These are phyloP conservation scores for Brachionus asplanchnoidis DNA, from an alignment of 1,140 invertebrate genomes.

Conservation along the genomic window DNA sequence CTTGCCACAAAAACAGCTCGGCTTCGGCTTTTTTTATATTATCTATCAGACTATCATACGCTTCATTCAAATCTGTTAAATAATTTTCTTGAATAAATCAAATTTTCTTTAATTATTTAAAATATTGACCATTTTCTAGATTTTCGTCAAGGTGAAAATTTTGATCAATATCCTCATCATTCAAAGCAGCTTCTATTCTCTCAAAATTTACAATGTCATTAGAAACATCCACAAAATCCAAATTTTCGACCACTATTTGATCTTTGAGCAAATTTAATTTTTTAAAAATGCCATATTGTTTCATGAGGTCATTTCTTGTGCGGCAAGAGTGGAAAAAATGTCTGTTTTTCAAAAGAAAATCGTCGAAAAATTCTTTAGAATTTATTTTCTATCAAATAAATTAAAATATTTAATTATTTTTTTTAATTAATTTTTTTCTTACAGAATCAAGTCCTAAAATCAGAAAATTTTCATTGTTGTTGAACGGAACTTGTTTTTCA, in stretches of 20 bases:
- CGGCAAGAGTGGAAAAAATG: neutral
- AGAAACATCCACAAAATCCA: neutral
- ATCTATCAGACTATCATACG: neutral
- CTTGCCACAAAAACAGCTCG: neutral
- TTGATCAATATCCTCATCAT: neutral
- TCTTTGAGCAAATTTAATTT: conserved; percentile 14
- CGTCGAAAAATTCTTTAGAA: conserved; percentile 20
- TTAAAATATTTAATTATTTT: neutral
- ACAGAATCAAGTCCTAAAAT: conserved; percentile 12
- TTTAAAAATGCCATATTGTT: neutral
- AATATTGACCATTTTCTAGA: neutral
- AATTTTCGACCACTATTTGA: neutral
- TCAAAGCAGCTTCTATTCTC: neutral
- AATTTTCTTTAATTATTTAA: neutral
- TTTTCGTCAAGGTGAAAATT: neutral
- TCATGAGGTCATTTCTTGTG: neutral
- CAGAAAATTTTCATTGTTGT: neutral
- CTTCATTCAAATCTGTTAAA: neutral
- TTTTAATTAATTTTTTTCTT: neutral
- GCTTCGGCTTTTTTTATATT: conserved; percentile 25
- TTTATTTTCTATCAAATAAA: neutral
- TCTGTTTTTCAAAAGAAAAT: conserved; percentile 17
- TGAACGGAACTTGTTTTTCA: conserved; percentile 2
- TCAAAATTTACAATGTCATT: neutral
- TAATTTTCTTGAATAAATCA: neutral